Evolutionary conservation across 2,888 invertebrate species (phyloP), one percentile per base, ranked within the genome.

Genomic region (Rhingia rostrata): DNA sequence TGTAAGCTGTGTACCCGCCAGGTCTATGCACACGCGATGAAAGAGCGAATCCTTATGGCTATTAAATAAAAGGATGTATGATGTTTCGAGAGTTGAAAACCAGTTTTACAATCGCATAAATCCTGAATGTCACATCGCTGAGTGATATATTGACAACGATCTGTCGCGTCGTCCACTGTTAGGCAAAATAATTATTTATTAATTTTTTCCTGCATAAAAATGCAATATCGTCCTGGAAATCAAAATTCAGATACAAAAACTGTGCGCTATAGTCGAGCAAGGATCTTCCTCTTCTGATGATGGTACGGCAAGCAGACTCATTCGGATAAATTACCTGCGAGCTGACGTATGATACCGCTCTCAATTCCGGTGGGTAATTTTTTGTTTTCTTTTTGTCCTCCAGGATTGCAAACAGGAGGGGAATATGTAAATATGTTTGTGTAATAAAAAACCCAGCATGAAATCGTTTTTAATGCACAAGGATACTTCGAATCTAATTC

Each of bases 371-470:
- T 49, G 58, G n/a, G 58, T 66, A 75, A 66, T 75, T 75, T 56
- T 5, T 39, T 45, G 45, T 54, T 47, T 49, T 22, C n/a, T 7
- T 4, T 58, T 32, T 47, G 58, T 58, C 61, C 69, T 63, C 14
- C 54, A 35, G 67, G 72, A 80, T 61, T 43, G 10, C 32, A 39
- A 39, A 39, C 60, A 45, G 53, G 60, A 74, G 80, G 67, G 56
- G 49, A 75, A 63, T 85, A 80, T 85, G 85, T 85, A 70, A 85
- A 85, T 85, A 72, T 85, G 75, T 85, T 80, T 69, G 66, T 43
- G 72, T 80, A 85, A 85, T 85, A 85, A 85, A 85, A 85, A 85
- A 79, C 75, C 49, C 85, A 80, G 80, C 85, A 79, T 85, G 85
- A 85, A 85, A 80, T 80, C 80, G 51, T 56, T 72, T 64, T 54